Conservation (phyloP, 2,888 invertebrate species). For the Rotaria socialis region DNA sequence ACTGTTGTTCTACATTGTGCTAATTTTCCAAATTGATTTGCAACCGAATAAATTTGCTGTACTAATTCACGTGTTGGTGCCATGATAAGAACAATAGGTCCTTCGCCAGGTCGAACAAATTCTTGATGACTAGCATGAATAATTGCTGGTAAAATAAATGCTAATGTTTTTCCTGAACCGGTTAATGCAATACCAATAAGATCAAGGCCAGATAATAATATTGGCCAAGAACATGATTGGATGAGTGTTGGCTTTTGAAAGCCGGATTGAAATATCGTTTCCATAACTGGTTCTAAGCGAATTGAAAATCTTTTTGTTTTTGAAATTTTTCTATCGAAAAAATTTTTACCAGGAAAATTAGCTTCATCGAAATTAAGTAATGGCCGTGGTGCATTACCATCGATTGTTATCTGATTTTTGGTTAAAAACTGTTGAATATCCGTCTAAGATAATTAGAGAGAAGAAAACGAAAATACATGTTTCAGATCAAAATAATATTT, state of each 20-base stretch:
- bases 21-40: slow-evolving; percentile 33
- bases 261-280: background rate
- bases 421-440: background rate
- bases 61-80: slow-evolving; percentile 46
- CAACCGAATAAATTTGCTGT: slow-evolving; percentile 43
- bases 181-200: slow-evolving; percentile 60
- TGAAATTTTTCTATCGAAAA: background rate
- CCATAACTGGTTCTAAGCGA: background rate
- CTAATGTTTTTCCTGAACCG: slow-evolving; percentile 46
- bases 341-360: background rate
- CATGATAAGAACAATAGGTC: slow-evolving; percentile 38
- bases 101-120: slow-evolving; percentile 28
- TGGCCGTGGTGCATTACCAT: background rate
- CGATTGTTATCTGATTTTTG: background rate
- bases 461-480: background rate
- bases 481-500: too few species aligned
- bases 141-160: slow-evolving; percentile 49
- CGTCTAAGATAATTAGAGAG: background rate
- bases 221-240: slow-evolving; percentile 86
- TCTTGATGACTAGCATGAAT: slow-evolving; percentile 32
- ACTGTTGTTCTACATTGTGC: slow-evolving; percentile 37
- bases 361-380: background rate
- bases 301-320: background rate
- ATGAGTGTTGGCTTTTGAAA: slow-evolving; percentile 74
- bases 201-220: slow-evolving; percentile 57